A percentile compares a stretch with the other conserved stretches of the same genome.
Evolutionary conservation across 2,888 invertebrate species (phyloP).

Genomic region (Zygogramma bicolorata): DNA sequence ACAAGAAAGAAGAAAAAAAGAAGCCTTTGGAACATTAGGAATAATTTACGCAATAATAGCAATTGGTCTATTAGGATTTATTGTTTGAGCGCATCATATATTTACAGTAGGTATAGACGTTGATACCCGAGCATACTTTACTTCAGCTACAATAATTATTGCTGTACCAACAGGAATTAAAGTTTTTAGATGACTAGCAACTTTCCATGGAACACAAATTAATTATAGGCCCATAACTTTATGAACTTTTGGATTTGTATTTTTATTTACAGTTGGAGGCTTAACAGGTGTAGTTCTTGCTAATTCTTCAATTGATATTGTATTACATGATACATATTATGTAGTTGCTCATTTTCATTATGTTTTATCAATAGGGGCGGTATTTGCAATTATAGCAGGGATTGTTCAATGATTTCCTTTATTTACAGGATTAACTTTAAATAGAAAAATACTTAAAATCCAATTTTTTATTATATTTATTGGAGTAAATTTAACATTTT

Average conservation of each 20-base stretch:
- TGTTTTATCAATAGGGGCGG: slow-evolving; percentile 40
- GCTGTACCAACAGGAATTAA: slow-evolving; percentile 88
- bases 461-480: slow-evolving; percentile 81
- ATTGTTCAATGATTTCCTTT: slow-evolving; percentile 77
- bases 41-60: slow-evolving; percentile 75
- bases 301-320: slow-evolving; percentile 83
- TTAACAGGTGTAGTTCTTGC: slow-evolving; percentile 77
- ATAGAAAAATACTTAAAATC: slow-evolving; percentile 68
- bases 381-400: slow-evolving; percentile 71
- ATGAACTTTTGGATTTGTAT: slow-evolving; percentile 82
- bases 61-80: slow-evolving; percentile 85
- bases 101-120: slow-evolving; percentile 88
- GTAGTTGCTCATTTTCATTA: slow-evolving; percentile 34
- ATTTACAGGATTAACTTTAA: slow-evolving; percentile 42
- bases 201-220: slow-evolving; percentile 76
- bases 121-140: slow-evolving; percentile 87
- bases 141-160: slow-evolving; percentile 89
- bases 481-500: slow-evolving; percentile 84
- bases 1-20: slow-evolving; percentile 73
- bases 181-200: slow-evolving; percentile 84
- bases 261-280: slow-evolving; percentile 82
- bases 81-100: slow-evolving; percentile 89
- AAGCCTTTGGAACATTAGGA: slow-evolving; percentile 26
- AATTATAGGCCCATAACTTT: slow-evolving; percentile 72
- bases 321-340: slow-evolving; percentile 86